Evolutionary conservation across 1,140 invertebrate species (phyloP).

Genomic region (Halictus rubicundus): DNA sequence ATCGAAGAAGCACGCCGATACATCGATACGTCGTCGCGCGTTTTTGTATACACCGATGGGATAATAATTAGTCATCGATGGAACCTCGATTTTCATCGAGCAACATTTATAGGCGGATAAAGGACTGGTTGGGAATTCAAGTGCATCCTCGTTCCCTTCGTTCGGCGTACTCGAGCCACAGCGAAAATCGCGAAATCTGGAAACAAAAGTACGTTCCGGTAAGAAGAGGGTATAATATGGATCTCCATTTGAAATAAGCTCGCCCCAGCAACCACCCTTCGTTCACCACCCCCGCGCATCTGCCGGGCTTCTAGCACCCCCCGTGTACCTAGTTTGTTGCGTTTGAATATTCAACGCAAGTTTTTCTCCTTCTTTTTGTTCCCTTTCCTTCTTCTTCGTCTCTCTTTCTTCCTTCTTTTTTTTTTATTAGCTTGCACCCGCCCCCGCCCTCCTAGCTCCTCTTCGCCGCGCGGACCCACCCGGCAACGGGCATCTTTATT

Average conservation of each 20-base stretch:
- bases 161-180: conserved; percentile 56
- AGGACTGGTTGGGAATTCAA: conserved; percentile 65
- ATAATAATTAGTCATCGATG: conserved; percentile 65
- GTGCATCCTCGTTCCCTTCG: conserved; percentile 45
- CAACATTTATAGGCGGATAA: conserved; percentile 49
- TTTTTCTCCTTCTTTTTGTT: conserved; percentile 57
- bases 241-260: conserved; percentile 81
- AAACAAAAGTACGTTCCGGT: conserved; percentile 75
- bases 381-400: neutral
- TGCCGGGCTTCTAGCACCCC: conserved; percentile 58
- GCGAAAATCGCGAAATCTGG: conserved; percentile 68
- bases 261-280: conserved; percentile 39
- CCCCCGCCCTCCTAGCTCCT: conserved; percentile 65
- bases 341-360: conserved; percentile 80
- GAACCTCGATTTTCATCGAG: conserved; percentile 48
- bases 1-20: conserved; percentile 25
- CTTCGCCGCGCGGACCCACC: conserved; percentile 63
- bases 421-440: conserved; percentile 77
- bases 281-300: too few species aligned
- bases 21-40: neutral
- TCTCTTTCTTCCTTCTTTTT: conserved; percentile 27
- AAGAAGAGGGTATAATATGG: conserved; percentile 78
- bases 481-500: conserved; percentile 78
- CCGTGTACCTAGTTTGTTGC: conserved; percentile 80
- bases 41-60: conserved; percentile 52